Evolutionary conservation across 2,113 vertebrate genomes (phyloP).

Genomic region (Naja naja): DNA sequence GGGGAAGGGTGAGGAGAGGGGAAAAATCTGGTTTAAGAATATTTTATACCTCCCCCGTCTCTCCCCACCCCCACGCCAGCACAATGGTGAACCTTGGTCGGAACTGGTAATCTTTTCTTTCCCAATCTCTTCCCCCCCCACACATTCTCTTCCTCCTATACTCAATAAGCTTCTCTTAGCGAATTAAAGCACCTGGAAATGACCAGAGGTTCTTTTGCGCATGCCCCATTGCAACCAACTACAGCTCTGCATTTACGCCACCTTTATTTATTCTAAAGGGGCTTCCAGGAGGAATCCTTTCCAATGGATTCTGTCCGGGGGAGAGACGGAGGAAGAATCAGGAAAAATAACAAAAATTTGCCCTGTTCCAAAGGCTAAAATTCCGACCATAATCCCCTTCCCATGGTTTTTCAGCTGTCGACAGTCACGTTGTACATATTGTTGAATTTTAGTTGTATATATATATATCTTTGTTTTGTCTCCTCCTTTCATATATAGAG

Average conservation of each 20-base stretch:
- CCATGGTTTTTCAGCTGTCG: conserved; percentile 53
- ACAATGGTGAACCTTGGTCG: not conserved
- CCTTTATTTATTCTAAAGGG: not conserved
- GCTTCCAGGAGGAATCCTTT: not conserved
- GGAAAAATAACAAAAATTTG: not conserved
- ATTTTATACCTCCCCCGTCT: conserved; percentile 36
- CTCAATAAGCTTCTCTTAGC: conserved; percentile 5
- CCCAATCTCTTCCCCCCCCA: not conserved
- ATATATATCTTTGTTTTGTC: conserved; percentile 93
- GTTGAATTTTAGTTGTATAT: conserved; percentile 97
- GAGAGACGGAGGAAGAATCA: conserved; percentile 39
- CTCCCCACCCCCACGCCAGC: not conserved
- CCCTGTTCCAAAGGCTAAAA: not conserved
- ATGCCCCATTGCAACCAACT: no score
- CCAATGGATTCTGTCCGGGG: not conserved
- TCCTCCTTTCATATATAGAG: conserved; percentile 97
- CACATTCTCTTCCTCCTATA: not conserved
- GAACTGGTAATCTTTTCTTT: not conserved
- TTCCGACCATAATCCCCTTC: not conserved
- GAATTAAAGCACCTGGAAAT: conserved; percentile 45
- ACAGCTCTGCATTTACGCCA: not conserved
- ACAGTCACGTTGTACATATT: conserved; percentile 97
- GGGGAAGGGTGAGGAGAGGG: not conserved
- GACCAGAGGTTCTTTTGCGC: conserved; percentile 34
- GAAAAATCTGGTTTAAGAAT: conserved; percentile 46